Base-by-base conservation (phyloP, 2,113 vertebrate species). In the Ptyas mucosa region DNA sequence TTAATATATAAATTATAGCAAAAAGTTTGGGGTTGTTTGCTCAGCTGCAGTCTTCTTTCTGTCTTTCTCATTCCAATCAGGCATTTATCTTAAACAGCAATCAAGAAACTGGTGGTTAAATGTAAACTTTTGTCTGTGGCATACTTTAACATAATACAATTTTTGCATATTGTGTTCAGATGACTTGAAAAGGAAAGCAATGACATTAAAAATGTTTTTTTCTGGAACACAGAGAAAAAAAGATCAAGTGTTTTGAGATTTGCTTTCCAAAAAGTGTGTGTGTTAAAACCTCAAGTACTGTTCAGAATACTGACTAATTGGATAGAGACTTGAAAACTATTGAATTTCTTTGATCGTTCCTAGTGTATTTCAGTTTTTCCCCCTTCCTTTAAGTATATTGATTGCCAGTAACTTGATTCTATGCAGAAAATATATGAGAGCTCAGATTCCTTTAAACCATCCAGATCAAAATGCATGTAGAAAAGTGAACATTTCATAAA, bases 61-160 rank as follows among this genome's bases (percentile, higher is more conserved):
- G 0, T 8, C 90, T 58, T 92, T 91, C 0, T 0, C 20, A 14
- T 95, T 75, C 46, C 89, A 61, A 46, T 64, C 46, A 90, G 46
- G 21, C 46, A 29, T 23, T 21, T 61, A 46, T 81, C 61, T 93
- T 92, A 89, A 96, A 88, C 34, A 91, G 57, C 81, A 64, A 90
- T 95, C 94, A 93, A 93, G 92, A 51, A 39, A 7, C n/a, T 0
- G 26, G 26, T 2, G 0, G 11, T 52, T 69, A 24, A 89, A 69
- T 87, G 93, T 94, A 94, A 94, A 85, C 53, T 91, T 88, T 95
- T 95, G 46, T 53, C 34, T 92, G 51, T 52, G 86, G 7, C 29
- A 85, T 34, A 15, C 88, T 88, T 75, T 46, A 54, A 88, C 87
- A 53, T 92, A 87, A 34, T 64, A 34, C 46, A 87, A 88, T 69